These are phyloP conservation scores for Dicycla oo DNA, from an alignment of 2,888 invertebrate species.

Conservation along the genomic window DNA sequence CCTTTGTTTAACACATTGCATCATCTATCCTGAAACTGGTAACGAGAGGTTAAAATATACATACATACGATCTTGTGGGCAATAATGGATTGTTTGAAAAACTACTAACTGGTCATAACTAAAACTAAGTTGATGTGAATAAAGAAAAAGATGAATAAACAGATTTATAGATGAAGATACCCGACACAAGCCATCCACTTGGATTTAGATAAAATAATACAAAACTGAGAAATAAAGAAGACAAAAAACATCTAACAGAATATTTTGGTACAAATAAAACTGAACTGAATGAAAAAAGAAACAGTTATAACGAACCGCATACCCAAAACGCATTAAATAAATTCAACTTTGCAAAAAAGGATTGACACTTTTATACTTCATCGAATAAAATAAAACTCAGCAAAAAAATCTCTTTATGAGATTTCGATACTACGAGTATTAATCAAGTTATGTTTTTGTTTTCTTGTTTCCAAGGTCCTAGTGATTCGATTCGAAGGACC, in stretches of 20 bases:
- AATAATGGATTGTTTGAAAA: background rate
- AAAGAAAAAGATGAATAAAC: too few species aligned
- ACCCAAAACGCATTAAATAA: slow-evolving; percentile 51
- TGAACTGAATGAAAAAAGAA: slow-evolving; percentile 22
- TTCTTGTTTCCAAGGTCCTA: slow-evolving; percentile 5
- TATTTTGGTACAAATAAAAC: slow-evolving; percentile 12
- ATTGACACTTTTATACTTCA: slow-evolving; percentile 50
- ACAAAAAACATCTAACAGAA: background rate
- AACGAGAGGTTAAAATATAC: background rate
- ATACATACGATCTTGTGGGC: background rate
- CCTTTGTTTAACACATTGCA: slow-evolving; percentile 8
- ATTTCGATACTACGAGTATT: slow-evolving; percentile 33
- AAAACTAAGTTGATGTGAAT: background rate
- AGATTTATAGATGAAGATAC: background rate
- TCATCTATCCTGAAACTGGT: background rate
- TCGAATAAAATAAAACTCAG: slow-evolving; percentile 25
- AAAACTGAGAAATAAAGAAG: background rate
- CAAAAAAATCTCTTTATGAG: slow-evolving; percentile 33
- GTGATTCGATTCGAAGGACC: too few species aligned
- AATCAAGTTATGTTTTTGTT: slow-evolving; percentile 27
- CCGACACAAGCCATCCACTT: background rate
- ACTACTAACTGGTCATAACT: background rate
- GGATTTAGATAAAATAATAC: background rate
- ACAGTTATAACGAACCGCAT: slow-evolving; percentile 28
- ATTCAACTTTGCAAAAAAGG: slow-evolving; percentile 47